Base-by-base conservation (phyloP, 2,888 invertebrate genomes). In the Gibbula magus region DNA sequence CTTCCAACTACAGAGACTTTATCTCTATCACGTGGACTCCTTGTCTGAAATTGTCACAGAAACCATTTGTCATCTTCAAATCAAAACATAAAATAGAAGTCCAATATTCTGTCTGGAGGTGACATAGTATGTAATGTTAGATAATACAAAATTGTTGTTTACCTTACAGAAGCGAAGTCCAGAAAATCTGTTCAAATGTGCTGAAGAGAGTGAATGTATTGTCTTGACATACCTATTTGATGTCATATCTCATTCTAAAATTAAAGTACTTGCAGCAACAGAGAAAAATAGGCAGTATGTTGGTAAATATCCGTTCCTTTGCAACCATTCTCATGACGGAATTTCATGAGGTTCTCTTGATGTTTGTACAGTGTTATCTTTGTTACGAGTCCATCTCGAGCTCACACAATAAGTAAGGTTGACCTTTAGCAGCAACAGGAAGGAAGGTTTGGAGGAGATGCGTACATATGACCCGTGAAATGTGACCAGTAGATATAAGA, bases 1-100 rank as follows among this genome's bases (percentile, higher is more conserved):
- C 88, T 84, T 35, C 88, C 88, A 77, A 87, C 51, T 75, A 80
- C 83, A 73, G 84, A 88, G 18, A 85, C 80, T 78, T 83, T 80
- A 20, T 67, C 83, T 80, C 83, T 88, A 79, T 86, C 88, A 79
- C 81, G 87, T 74, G 80, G 84, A 79, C 73, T 84, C 78, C 86
- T 80, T 80, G 86, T 88, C 89, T 86, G 86, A 79, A 85, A 83
- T 81, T 52, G 74, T 80, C 54, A 76, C 13, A 77, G n/a, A 35
- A 51, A 78, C 20, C 4, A 35, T 0, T 20, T 54, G 45, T 45
- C 45, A 45, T 4, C 45, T 8, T 5, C 1, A 45, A 13, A 13
- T 45, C 45, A 45, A 10, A 45, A 8, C 13, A 35, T 35, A 35
- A 3, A 35, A 35, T 8, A 8, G 35, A 35, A 5, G 35, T 35